These are phyloP conservation scores for Drosophila cardini DNA, from an alignment of 1,140 invertebrate species.

Conservation along the genomic window DNA sequence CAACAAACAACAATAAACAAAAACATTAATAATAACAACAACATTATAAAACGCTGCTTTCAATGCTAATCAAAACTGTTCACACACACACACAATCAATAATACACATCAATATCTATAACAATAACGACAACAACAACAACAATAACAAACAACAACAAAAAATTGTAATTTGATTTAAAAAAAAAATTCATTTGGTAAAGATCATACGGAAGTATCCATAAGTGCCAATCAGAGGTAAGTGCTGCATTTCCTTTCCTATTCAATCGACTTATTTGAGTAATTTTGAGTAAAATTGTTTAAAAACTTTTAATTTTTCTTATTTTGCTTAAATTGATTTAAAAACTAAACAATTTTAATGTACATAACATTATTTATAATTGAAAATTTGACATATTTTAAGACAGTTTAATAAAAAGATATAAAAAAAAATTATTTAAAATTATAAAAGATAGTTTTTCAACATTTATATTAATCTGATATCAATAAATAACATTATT, in stretches of 20 bases:
- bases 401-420: not conserved
- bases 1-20: slow-evolving; percentile 35
- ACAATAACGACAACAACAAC: slow-evolving; percentile 34
- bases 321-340: not conserved
- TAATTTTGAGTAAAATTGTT: not conserved
- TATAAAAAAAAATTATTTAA: too few species aligned
- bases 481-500: too few species aligned
- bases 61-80: slow-evolving; percentile 41
- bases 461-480: too few species aligned
- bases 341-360: not conserved
- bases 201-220: slow-evolving; percentile 83
- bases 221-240: slow-evolving; percentile 83
- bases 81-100: slow-evolving; percentile 31
- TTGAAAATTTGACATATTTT: slow-evolving; percentile 6
- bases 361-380: not conserved
- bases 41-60: slow-evolving; percentile 51
- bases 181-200: slow-evolving; percentile 51
- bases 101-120: slow-evolving; percentile 45
- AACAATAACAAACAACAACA: slow-evolving; percentile 49
- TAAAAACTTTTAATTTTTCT: not conserved
- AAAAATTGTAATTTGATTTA: slow-evolving; percentile 52
- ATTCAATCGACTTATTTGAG: slow-evolving; percentile 12
- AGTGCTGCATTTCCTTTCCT: slow-evolving; percentile 39
- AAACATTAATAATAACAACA: slow-evolving; percentile 44
- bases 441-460: too few species aligned